Evolutionary conservation across 2,888 invertebrate species (phyloP).

Genomic region (Pollenia angustigena): DNA sequence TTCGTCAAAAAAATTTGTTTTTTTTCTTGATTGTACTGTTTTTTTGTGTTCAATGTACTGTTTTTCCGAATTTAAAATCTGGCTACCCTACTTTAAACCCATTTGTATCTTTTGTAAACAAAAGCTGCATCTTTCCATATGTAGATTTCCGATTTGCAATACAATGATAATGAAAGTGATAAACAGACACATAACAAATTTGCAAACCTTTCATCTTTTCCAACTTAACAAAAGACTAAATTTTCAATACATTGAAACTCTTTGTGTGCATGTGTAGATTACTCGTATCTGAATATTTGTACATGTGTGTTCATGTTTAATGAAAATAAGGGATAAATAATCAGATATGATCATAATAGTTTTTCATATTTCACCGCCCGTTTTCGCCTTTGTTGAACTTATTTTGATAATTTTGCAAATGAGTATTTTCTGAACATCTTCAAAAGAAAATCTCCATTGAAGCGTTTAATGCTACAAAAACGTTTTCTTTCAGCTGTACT

Average conservation of each 20-base stretch:
- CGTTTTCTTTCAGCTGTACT: constrained; percentile 56
- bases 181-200: constrained; percentile 16
- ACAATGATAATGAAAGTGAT: constrained; percentile 2
- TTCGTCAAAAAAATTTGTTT: too few species aligned
- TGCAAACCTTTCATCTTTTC: constrained; percentile 54
- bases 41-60: too few species aligned
- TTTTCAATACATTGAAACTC: constrained; percentile 35
- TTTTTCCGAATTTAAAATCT: too few species aligned
- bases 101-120: neutral
- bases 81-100: too few species aligned
- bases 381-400: constrained; percentile 21
- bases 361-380: constrained; percentile 37
- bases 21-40: too few species aligned
- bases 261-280: neutral
- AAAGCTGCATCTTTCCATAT: constrained; percentile 5
- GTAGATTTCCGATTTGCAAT: neutral
- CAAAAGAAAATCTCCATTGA: constrained; percentile 61
- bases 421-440: constrained; percentile 38
- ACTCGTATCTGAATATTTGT: neutral
- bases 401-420: constrained; percentile 54
- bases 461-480: constrained; percentile 60
- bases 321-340: constrained; percentile 52
- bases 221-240: constrained; percentile 14
- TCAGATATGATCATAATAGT: constrained; percentile 59
- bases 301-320: constrained; percentile 18